phyloP scores from a whole-genome alignment of 2,797 vertebrate species.

The Lacerta viridis region DNA sequence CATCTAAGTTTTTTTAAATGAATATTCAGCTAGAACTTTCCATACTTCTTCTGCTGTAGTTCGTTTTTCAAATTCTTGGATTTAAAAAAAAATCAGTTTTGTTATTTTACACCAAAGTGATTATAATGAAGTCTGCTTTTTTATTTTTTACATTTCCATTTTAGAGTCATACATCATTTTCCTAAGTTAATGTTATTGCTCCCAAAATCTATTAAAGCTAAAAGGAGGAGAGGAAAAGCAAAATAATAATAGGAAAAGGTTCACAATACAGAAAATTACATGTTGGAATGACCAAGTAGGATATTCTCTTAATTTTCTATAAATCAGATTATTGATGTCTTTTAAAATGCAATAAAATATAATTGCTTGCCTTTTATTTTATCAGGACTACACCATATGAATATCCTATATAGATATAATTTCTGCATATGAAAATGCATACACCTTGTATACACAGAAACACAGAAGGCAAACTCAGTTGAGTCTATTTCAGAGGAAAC shows the following conservation, averaged over 20 bases:
- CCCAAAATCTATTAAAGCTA: conserved; percentile 4
- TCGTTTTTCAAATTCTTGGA: not conserved
- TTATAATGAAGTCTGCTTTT: not conserved
- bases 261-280: not conserved
- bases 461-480: not conserved
- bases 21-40: not conserved
- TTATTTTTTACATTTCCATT: not conserved
- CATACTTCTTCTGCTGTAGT: not conserved
- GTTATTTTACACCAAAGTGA: not conserved
- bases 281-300: not conserved
- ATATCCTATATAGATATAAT: not conserved
- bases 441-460: not conserved
- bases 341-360: conserved; percentile 31
- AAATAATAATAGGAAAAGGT: conserved; percentile 36
- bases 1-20: not conserved
- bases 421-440: not conserved
- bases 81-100: conserved; percentile 2
- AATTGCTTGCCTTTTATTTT: not conserved
- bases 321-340: rapidly evolving
- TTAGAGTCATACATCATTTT: not conserved
- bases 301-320: conserved; percentile 24
- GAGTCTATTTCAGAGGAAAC: not conserved
- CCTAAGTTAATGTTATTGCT: not conserved
- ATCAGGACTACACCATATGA: not conserved
- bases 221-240: conserved; percentile 24